phyloP scores from a whole-genome alignment of 1,140 invertebrate genomes.

The Cecropterus lyciades region DNA sequence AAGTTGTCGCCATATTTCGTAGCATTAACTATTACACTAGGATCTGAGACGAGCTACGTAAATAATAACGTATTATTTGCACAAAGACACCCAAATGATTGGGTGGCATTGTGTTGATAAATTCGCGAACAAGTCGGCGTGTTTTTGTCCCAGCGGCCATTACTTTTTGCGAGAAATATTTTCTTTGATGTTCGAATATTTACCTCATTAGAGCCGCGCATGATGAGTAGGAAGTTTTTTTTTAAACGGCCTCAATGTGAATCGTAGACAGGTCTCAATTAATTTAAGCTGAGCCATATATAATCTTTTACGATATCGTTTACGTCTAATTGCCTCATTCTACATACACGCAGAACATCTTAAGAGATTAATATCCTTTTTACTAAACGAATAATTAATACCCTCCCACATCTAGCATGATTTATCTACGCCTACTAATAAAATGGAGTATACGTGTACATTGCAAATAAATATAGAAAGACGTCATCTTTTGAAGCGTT shows the following conservation, averaged over 20 bases:
- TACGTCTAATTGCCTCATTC: conserved; percentile 27
- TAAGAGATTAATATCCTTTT: conserved; percentile 20
- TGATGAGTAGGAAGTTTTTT: conserved; percentile 34
- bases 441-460: too few species aligned
- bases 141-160: conserved; percentile 38
- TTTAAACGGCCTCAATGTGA: conserved; percentile 17
- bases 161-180: conserved; percentile 46
- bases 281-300: conserved; percentile 31
- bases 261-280: conserved; percentile 29
- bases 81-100: conserved; percentile 38
- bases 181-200: conserved; percentile 52
- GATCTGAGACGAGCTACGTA: conserved; percentile 28
- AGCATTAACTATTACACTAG: conserved; percentile 32
- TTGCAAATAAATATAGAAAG: too few species aligned
- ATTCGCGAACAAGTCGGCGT: conserved; percentile 37
- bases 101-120: conserved; percentile 38
- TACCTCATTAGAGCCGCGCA: conserved; percentile 42
- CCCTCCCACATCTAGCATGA: background rate
- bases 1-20: conserved; percentile 39
- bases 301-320: conserved; percentile 29
- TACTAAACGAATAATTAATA: conserved; percentile 26
- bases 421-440: too few species aligned
- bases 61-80: conserved; percentile 39
- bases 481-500: too few species aligned
- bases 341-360: conserved; percentile 15